phyloP scores from a whole-genome alignment of 2,113 vertebrate species.

The Pardalotus punctatus region DNA sequence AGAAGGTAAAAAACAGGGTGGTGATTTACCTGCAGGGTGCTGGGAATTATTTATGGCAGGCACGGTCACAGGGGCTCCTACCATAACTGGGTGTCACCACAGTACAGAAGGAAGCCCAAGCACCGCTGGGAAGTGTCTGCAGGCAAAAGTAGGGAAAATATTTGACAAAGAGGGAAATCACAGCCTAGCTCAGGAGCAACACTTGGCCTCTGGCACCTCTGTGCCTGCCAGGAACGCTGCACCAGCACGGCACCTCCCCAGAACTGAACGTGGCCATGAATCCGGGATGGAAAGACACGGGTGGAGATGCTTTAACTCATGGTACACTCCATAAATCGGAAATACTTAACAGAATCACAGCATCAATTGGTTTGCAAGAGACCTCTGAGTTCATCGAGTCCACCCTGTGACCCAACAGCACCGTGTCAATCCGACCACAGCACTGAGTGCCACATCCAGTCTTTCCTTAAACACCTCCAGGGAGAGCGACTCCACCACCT shows the following conservation, averaged over 20 bases:
- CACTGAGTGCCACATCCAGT: accelerated
- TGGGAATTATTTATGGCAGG: neutral
- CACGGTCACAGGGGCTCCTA: neutral
- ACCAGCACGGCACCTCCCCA: neutral
- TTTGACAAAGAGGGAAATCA: neutral
- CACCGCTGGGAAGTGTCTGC: neutral
- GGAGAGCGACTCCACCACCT: neutral
- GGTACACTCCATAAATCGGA: neutral
- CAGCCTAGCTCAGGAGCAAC: neutral
- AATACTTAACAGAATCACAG: neutral
- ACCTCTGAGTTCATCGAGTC: neutral
- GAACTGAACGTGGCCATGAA: neutral
- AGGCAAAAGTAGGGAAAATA: neutral
- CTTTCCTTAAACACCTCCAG: neutral
- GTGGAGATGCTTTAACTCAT: neutral
- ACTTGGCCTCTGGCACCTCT: neutral
- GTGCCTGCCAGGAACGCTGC: neutral
- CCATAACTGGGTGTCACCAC: neutral
- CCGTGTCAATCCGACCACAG: accelerated
- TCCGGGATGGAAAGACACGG: neutral
- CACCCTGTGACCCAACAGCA: accelerated
- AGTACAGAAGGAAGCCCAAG: neutral
- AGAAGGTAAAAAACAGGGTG: neutral
- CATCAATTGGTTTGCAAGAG: neutral
- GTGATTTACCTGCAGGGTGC: neutral